Base-by-base conservation (phyloP, 2,888 invertebrate species). In the Macrostomum cliftonense region DNA sequence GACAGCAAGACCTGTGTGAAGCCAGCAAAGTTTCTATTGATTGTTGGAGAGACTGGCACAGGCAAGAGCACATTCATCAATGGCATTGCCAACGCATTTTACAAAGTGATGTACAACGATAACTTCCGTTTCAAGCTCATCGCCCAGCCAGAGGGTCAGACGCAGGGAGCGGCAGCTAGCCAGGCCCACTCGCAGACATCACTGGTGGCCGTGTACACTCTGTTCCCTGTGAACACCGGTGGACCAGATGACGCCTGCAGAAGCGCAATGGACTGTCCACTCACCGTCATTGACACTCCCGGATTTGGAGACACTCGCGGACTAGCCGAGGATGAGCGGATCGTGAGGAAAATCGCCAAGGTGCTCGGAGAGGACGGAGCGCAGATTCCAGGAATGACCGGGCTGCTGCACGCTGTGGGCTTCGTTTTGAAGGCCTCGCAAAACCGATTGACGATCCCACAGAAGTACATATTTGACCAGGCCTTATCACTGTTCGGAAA, bases 231-330 rank as follows among this genome's bases (percentile, higher is more conserved):
- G 9, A 28, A 28, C 28, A 28, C 28, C 9, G 28, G 28, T 4
- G 28, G 28, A 7, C 28, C 28, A 4, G 28, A 28, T 28, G 28
- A 28, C 28, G 9, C 5, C 28, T 28, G 28, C 28, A 28, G 28
- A 28, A 28, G 28, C 28, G 28, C 28, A 4, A 28, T 28, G 28
- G 28, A 28, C 28, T 28, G 28, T 9, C 28, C 28, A 9, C 43
- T 43, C 5, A 43, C 43, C 14, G 13, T 43, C 14, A 43, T 43
- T 11, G 43, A 43, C 28, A 43, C 43, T 2, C 43, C 43, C 14
- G 43, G 43, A 19, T 43, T 43, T 12, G 43, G 16, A 19, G 43
- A 43, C 19, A 43, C 43, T 36, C 43, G 42, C 19, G 43, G 43
- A 14, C 28, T 43, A 11, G 19, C 5, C 4, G 20, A 43, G 9